Evolutionary conservation across 2,797 vertebrate species (phyloP).

Genomic region (Eulemur rubriventer): DNA sequence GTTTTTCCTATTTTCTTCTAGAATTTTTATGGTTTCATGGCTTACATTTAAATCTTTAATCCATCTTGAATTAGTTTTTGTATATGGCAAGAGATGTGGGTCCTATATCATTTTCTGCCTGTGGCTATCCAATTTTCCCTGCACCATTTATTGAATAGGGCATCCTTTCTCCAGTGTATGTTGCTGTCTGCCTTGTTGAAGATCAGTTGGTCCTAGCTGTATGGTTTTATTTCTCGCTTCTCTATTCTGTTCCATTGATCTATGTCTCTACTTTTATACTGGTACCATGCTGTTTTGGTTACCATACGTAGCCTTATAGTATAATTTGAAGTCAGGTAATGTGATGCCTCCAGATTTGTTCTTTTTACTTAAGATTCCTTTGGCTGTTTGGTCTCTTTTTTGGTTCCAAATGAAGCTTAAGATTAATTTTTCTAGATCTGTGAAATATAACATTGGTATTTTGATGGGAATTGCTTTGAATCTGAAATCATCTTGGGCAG

Average conservation of each 20-base stretch:
- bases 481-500: background rate
- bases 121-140: background rate
- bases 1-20: background rate
- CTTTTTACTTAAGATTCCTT: background rate
- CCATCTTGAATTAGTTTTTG: background rate
- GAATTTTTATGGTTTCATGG: background rate
- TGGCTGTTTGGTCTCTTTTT: background rate
- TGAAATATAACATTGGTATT: background rate
- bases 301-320: background rate
- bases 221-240: background rate
- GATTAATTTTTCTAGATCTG: background rate
- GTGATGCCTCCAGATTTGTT: background rate
- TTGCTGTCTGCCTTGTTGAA: background rate
- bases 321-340: background rate
- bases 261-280: background rate
- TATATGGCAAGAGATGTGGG: background rate
- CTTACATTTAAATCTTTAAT: background rate
- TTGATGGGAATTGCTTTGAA: background rate
- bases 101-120: background rate
- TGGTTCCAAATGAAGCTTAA: background rate
- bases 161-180: background rate
- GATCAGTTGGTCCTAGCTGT: background rate
- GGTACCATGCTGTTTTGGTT: background rate
- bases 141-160: background rate
- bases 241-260: background rate